Evolutionary conservation across 2,888 invertebrate genomes (phyloP).

Genomic region (Erynnis tages): DNA sequence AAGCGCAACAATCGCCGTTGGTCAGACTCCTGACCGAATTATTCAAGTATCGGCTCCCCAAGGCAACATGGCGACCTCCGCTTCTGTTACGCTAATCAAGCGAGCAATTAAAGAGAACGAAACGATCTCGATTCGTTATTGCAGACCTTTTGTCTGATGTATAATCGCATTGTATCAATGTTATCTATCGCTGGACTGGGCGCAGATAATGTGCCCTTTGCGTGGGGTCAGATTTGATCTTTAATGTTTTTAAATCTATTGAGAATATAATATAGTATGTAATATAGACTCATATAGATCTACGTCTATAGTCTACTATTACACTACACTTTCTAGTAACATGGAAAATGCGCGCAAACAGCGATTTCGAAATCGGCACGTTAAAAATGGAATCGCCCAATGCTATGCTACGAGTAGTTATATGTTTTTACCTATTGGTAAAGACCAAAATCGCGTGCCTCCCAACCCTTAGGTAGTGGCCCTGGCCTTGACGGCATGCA

Average conservation of each 20-base stretch:
- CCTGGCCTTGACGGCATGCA: conserved; percentile 32
- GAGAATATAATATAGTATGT: too few species aligned
- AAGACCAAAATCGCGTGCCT: conserved; percentile 6
- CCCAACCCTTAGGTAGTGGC: conserved; percentile 9
- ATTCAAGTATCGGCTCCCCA: conserved; percentile 27
- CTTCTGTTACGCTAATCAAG: conserved; percentile 33
- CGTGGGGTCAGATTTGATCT: too few species aligned
- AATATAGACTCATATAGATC: too few species aligned
- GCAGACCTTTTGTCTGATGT: conserved; percentile 3
- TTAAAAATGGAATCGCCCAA: too few species aligned
- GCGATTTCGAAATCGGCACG: too few species aligned
- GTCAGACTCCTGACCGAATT: conserved; percentile 24
- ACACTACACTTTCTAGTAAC: too few species aligned
- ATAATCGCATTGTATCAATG: conserved; percentile 6
- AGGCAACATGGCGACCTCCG: conserved; percentile 33
- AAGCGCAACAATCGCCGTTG: neutral
- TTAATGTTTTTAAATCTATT: too few species aligned
- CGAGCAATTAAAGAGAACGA: conserved; percentile 29
- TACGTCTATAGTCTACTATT: too few species aligned
- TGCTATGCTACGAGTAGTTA: too few species aligned
- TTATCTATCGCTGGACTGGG: neutral
- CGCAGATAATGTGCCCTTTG: too few species aligned
- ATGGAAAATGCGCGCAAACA: too few species aligned
- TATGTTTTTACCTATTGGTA: too few species aligned
- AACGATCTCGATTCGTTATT: conserved; percentile 15